phyloP scores from a whole-genome alignment of 2,888 invertebrate species.

The Zaprionus obscuricornis region DNA sequence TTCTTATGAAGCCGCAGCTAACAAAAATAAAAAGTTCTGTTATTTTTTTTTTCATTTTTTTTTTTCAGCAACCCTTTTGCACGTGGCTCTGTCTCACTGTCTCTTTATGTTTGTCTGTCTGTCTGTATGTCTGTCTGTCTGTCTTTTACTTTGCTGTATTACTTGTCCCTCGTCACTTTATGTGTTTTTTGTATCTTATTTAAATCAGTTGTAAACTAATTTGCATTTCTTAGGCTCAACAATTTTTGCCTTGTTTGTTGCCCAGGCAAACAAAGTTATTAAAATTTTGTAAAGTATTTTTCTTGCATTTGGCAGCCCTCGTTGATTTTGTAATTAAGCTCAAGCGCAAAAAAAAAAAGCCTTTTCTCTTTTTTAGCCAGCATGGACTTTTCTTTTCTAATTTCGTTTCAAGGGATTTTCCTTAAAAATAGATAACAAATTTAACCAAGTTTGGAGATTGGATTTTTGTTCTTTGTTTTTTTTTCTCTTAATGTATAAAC shows the following conservation, averaged over 20 bases:
- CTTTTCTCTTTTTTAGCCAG: no score
- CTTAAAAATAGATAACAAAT: no score
- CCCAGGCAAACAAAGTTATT: slow-evolving; percentile 67
- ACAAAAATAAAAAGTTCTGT: slow-evolving; percentile 32
- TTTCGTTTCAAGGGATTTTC: no score
- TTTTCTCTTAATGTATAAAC: no score
- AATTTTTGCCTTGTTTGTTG: slow-evolving; percentile 33
- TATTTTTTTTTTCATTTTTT: slow-evolving; percentile 9
- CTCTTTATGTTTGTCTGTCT: slow-evolving; percentile 15
- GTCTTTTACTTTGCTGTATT: slow-evolving; percentile 11
- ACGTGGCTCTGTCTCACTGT: background rate
- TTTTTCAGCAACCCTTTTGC: slow-evolving; percentile 15
- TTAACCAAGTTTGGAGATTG: no score
- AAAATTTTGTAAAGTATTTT: slow-evolving; percentile 60
- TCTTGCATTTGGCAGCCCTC: slow-evolving; percentile 50
- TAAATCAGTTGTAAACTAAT: slow-evolving; percentile 74
- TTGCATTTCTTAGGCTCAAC: slow-evolving; percentile 68
- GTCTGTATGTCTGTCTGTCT: background rate
- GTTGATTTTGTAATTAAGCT: slow-evolving; percentile 59
- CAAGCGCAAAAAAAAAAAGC: slow-evolving; percentile 15
- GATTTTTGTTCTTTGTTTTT: no score
- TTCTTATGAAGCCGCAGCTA: slow-evolving; percentile 3
- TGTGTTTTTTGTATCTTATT: slow-evolving; percentile 62
- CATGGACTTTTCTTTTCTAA: slow-evolving; percentile 16
- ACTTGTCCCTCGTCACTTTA: slow-evolving; percentile 62